Base-by-base conservation (phyloP, 1,140 invertebrate species). In the Trialeurodes vaporariorum region DNA sequence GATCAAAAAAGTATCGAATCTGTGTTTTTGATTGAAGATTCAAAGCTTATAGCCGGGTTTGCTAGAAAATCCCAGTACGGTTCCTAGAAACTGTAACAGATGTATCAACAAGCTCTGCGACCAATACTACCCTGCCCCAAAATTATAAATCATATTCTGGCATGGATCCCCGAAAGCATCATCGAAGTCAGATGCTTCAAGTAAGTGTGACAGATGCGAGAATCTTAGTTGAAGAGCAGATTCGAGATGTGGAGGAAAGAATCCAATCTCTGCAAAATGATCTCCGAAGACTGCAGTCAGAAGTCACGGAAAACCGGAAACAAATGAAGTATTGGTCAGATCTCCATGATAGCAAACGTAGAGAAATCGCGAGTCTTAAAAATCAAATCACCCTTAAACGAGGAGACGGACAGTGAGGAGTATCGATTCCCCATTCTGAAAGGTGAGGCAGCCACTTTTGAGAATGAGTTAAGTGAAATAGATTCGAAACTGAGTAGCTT, bases 1-100 rank as follows among this genome's bases (percentile, higher is more conserved):
- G 93, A 97, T 82, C 86, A 88, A 73, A 75, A 84, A n/a, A 78
- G 77, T 61, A 78, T 89, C 40, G 90, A 93, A 76, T 81, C 80
- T 58, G 81, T 90, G 21, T 76, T 92, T 61, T 78, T 93, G 21
- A 86, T 91, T 61, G 82, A 84, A 1, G 82, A 82, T 22, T n/a
- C n/a, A n/a, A n/a, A n/a, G n/a, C n/a, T n/a, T n/a, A n/a, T n/a
- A n/a, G n/a, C n/a, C n/a, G n/a, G n/a, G n/a, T n/a, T 78, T 91
- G 2, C 82, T 90, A 72, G 82, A 83, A 17, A 74, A 84, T 59
- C 24, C 26, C 21, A 40, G 79, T 59, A 83, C 81, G 72, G 89
- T 91, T 1, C 90, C 89, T 1, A 73, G 65, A 64, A 84, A 89
- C 76, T 86, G 88, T 72, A 74, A 73, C 26, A 81, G 82, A 73